A percentile compares a stretch with the other conserved stretches of the same genome.
Evolutionary conservation across 2,113 vertebrate genomes (phyloP).

Genomic region (Spheniscus mendiculus): DNA sequence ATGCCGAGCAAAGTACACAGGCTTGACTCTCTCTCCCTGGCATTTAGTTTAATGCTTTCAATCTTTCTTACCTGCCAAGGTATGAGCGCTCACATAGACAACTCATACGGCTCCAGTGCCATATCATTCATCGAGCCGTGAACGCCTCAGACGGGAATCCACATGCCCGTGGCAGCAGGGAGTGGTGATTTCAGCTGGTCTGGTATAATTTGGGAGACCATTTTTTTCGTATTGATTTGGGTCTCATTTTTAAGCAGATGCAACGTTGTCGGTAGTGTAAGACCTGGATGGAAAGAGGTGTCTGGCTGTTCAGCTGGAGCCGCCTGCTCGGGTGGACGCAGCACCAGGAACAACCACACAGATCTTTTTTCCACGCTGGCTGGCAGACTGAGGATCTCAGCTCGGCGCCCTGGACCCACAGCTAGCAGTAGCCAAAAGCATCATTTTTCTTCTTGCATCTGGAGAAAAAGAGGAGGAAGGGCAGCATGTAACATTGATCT

Average conservation of each 20-base stretch:
- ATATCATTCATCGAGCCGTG: neutral
- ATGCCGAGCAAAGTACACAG: neutral
- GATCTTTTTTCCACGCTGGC: neutral
- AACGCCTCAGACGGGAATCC: neutral
- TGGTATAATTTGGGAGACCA: neutral
- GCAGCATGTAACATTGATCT: neutral
- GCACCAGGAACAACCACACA: neutral
- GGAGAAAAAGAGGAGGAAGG: neutral
- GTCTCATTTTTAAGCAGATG: neutral
- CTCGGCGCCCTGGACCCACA: neutral
- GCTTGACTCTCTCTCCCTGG: neutral
- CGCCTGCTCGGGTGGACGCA: neutral
- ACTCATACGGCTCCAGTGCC: neutral
- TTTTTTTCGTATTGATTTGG: neutral
- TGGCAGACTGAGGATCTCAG: neutral
- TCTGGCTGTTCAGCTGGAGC: neutral
- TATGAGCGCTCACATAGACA: neutral
- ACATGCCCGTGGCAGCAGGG: fast-evolving
- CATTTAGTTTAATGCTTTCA: neutral
- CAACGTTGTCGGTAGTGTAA: neutral
- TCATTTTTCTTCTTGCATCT: neutral
- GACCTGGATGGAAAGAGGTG: neutral
- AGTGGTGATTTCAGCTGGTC: neutral
- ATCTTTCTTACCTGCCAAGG: neutral
- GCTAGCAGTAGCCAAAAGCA: neutral